phyloP scores from a whole-genome alignment of 2,888 invertebrate species.

The Nebria brevicollis region DNA sequence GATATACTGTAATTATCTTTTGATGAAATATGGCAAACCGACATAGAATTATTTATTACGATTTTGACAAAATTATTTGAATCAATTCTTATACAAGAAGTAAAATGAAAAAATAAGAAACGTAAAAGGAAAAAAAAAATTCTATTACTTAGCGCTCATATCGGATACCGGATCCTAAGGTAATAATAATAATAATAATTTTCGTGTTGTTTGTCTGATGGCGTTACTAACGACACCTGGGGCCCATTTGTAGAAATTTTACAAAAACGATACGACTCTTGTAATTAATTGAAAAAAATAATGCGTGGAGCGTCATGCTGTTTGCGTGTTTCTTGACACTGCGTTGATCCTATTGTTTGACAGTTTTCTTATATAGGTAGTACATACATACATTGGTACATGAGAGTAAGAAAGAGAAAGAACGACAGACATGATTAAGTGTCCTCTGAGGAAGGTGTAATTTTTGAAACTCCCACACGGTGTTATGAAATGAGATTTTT shows the following conservation, averaged over 20 bases:
- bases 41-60: no score
- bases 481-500: slow-evolving; percentile 8
- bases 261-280: not conserved
- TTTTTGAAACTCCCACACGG: not conserved
- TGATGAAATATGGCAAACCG: no score
- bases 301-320: slow-evolving; percentile 5
- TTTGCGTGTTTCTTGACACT: slow-evolving; percentile 6
- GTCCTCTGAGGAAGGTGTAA: not conserved
- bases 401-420: not conserved
- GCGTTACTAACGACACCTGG: slow-evolving; percentile 14
- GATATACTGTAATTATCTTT: no score
- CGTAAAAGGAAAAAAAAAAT: not conserved
- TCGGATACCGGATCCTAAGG: not conserved
- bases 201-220: slow-evolving; percentile 8
- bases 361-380: not conserved
- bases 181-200: not conserved
- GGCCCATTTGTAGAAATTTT: slow-evolving; percentile 4
- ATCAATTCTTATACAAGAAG: not conserved
- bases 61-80: not conserved
- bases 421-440: slow-evolving; percentile 2
- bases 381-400: not conserved
- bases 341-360: slow-evolving; percentile 2
- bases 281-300: slow-evolving; percentile 18
- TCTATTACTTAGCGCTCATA: slow-evolving; percentile 12
- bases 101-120: not conserved